Percentiles rank a stretch among this genome's conserved stretches.
Conservation (phyloP, 2,797 vertebrate species). For the Diplodus puntazzo region DNA sequence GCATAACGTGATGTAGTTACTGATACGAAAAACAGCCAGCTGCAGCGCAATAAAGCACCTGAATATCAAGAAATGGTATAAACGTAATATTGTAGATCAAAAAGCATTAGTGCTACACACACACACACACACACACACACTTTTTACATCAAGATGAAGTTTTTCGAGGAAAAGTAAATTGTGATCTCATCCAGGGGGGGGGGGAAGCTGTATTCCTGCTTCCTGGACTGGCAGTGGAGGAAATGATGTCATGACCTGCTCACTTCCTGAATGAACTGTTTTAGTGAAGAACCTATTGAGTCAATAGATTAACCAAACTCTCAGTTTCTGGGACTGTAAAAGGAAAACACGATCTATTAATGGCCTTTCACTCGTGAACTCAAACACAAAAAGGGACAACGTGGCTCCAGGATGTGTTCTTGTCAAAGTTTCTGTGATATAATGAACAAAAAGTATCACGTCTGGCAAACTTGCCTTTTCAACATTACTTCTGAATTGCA, state of each 20-base stretch:
- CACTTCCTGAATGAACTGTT: constrained; percentile 88
- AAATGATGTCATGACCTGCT: constrained; percentile 86
- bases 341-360: background rate
- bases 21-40: background rate
- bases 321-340: constrained; percentile 28
- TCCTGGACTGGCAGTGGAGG: constrained; percentile 82
- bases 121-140: background rate
- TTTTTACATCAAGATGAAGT: background rate
- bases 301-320: constrained; percentile 51
- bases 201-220: constrained; percentile 71
- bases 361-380: background rate
- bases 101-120: too few species aligned
- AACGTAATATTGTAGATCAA: background rate
- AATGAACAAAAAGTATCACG: background rate
- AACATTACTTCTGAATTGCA: constrained; percentile 20
- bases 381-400: background rate
- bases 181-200: constrained; percentile 59
- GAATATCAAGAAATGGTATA: constrained; percentile 6
- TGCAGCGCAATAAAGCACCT: background rate
- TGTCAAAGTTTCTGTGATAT: background rate
- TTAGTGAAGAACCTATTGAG: constrained; percentile 56
- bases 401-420: constrained; percentile 3
- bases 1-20: background rate
- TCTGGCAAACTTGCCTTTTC: background rate
- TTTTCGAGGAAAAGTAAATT: constrained; percentile 55